Base-by-base conservation (phyloP, 1,140 invertebrate genomes). In the Pinna nobilis region DNA sequence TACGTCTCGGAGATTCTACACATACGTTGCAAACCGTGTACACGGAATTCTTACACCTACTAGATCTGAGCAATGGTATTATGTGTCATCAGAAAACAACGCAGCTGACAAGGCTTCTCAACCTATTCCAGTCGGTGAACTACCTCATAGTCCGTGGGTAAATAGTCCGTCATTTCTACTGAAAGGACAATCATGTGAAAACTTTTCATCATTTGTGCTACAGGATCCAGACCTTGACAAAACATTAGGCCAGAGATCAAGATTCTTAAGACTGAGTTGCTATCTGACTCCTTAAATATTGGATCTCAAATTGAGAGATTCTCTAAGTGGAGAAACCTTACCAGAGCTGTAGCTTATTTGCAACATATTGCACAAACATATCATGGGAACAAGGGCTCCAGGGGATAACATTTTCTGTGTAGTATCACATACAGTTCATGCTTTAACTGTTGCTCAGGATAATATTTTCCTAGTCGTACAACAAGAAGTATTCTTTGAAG, bases 401-500 rank as follows among this genome's bases (percentile, higher is more conserved):
- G n/a, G 9, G 39, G 39, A 11, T 44, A n/a, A n/a, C 39, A 44
- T 44, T 11, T n/a, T 44, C n/a, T 44, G 39, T n/a, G 39, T 11
- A 11, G 39, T 11, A 44, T 44, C 39, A n/a, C 39, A 44, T 44
- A 44, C 47, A n/a, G 65, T 23, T 18, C 41, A 50, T 18, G 18
- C 69, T 2, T 39, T 71, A 18, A 37, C 59, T 3, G 15, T 3
- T 1, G 55, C 50, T 30, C 35, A 37, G 20, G 32, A 39, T 25
- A 44, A 61, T n/a, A 35, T 53, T 15, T 61, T 70, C 18, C 30
- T 50, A 49, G 30, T 33, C 20, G 47, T 35, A 25, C 69, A 71
- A 30, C 32, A 41, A 20, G n/a, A 63, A 13, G 20, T 30, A 1
- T 71, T 35, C 20, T 25, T 7, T 1, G 23, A 28, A 5, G 60